Evolutionary conservation across 1,140 invertebrate genomes (phyloP), one percentile per base, ranked within the genome.

Genomic region (Papilio aristodemus): DNA sequence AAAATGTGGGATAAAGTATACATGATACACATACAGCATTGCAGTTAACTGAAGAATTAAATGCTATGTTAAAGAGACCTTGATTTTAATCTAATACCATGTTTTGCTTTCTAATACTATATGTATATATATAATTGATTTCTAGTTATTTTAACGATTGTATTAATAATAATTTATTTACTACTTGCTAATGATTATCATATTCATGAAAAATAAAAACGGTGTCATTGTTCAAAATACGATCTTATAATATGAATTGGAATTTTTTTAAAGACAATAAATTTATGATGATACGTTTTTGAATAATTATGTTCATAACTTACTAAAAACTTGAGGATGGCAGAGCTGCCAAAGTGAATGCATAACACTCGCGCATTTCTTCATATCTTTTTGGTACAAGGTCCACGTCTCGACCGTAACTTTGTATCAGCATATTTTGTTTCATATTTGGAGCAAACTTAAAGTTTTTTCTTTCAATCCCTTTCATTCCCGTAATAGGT

Each of bases 311-410:
- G 11, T 0, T 6, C 14, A 46, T 32, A 9, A 66, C 63, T 66
- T 66, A 66, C 63, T 27, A 66, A 66, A 66, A 66, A 11, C n/a
- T 66, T 27, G 63, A 27, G 13, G 63, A 27, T 46, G 63, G 63
- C 36, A 17, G 25, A 2, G 63, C 63, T 46, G 63, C 25, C 13
- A 27, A 50, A 46, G 63, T 66, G 6, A 66, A 32, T 1, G 39
- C n/a, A 36, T 46, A 66, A n/a, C 63, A 66, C 22, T 66, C 63
- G n/a, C 36, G 63, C 22, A 50, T 38, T 37, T 46, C 41, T 14
- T 66, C 63, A 50, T 50, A 66, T 66, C n/a, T 27, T 6, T 66
- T 66, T 46, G 63, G 41, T 8, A 66, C 3, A 50, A 66, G 19
- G n/a, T 66, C 63, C 27, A 50, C 11, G 41, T 66, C 41, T 4